phyloP scores from a whole-genome alignment of 2,888 invertebrate species.

The Cheilosia impressa region DNA sequence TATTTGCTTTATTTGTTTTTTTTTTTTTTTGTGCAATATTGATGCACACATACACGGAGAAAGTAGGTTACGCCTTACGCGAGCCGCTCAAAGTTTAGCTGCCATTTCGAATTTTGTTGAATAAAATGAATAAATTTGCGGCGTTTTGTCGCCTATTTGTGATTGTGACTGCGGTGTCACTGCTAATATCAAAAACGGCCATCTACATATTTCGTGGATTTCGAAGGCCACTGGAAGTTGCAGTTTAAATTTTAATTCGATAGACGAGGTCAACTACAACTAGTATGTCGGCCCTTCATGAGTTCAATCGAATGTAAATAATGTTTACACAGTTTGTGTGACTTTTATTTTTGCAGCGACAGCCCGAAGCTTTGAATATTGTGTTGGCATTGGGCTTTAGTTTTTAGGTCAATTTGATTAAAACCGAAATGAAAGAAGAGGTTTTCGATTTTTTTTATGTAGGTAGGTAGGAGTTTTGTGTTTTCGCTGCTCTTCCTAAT shows the following conservation, averaged over 20 bases:
- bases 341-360: not conserved
- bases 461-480: too few species aligned
- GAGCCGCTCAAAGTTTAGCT: not conserved
- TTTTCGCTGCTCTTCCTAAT: too few species aligned
- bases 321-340: slow-evolving; percentile 5
- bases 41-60: slow-evolving; percentile 17
- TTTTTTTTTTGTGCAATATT: slow-evolving; percentile 24
- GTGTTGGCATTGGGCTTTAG: too few species aligned
- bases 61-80: slow-evolving; percentile 29
- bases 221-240: slow-evolving; percentile 36
- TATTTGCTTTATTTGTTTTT: slow-evolving; percentile 17
- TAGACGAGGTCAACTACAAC: slow-evolving; percentile 43
- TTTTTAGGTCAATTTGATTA: too few species aligned
- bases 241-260: slow-evolving; percentile 50
- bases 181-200: slow-evolving; percentile 27
- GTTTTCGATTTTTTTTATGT: too few species aligned
- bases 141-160: not conserved
- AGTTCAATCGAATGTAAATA: slow-evolving; percentile 1
- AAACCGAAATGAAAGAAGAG: too few species aligned
- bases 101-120: slow-evolving; percentile 11
- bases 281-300: slow-evolving; percentile 29
- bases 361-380: too few species aligned
- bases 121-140: not conserved
- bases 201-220: slow-evolving; percentile 10
- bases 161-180: not conserved